These are phyloP conservation scores for Maniola hyperantus DNA, from an alignment of 2,888 invertebrate genomes.

Conservation along the genomic window DNA sequence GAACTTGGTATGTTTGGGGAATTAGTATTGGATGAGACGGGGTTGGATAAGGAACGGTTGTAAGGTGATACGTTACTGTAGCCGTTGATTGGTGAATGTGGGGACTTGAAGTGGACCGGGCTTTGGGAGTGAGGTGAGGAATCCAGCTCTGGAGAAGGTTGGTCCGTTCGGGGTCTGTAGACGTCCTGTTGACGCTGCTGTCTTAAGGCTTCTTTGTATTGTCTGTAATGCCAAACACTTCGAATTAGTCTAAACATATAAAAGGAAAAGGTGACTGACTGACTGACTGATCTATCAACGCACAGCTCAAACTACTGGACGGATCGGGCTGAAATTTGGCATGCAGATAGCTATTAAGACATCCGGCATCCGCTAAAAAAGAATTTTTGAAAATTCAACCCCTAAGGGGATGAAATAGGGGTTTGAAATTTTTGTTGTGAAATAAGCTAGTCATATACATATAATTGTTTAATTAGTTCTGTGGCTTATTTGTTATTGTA, in stretches of 20 bases:
- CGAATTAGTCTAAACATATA: too few relatives aligned
- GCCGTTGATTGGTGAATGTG: constrained; percentile 79
- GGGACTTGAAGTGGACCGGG: constrained; percentile 70
- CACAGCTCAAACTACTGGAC: too few relatives aligned
- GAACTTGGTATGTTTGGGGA: constrained; percentile 70
- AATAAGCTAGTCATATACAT: too few relatives aligned
- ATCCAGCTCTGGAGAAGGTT: constrained; percentile 81
- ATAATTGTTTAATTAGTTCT: background rate
- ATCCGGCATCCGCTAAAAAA: too few relatives aligned
- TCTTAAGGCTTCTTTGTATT: constrained; percentile 94
- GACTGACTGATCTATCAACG: too few relatives aligned
- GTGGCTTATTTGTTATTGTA: constrained; percentile 10
- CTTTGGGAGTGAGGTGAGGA: constrained; percentile 80
- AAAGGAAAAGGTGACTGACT: too few relatives aligned
- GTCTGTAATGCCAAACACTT: constrained; percentile 76
- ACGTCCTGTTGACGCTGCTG: constrained; percentile 93
- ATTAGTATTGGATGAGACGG: constrained; percentile 41
- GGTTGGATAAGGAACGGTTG: constrained; percentile 56
- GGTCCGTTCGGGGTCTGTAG: constrained; percentile 86
- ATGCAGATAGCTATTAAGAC: too few relatives aligned
- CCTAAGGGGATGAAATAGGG: too few relatives aligned
- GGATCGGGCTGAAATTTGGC: too few relatives aligned
- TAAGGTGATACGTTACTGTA: constrained; percentile 83
- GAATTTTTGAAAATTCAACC: too few relatives aligned
- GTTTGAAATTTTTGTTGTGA: too few relatives aligned